Conservation (phyloP, 2,113 vertebrate genomes). For the Misgurnus mizolepis region DNA sequence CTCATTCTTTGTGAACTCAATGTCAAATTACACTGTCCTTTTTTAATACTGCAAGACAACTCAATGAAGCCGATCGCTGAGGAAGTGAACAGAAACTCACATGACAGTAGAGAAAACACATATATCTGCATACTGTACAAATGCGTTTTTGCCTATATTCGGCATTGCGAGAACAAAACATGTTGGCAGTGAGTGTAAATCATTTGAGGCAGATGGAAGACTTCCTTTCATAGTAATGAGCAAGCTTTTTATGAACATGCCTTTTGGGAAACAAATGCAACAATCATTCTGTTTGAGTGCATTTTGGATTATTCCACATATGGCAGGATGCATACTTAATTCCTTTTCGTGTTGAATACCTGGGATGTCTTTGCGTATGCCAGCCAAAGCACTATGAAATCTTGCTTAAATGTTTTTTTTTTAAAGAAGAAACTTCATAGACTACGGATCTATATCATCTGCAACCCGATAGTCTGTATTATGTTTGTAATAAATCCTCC, state of each 20-base stretch:
- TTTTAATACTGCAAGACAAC: neutral
- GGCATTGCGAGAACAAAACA: neutral
- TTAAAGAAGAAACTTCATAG: neutral
- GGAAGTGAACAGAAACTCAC: neutral
- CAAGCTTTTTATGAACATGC: neutral
- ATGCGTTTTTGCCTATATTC: neutral
- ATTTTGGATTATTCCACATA: neutral
- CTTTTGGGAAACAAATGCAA: constrained; percentile 20
- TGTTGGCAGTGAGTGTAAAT: neutral
- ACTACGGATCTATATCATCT: constrained; percentile 19
- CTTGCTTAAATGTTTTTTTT: neutral
- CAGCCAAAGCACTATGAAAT: neutral
- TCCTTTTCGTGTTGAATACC: neutral
- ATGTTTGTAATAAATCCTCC: constrained; percentile 58
- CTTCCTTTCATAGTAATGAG: constrained; percentile 7
- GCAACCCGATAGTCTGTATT: constrained; percentile 62
- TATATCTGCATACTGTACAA: neutral
- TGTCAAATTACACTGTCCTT: neutral
- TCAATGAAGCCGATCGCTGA: neutral
- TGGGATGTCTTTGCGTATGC: neutral
- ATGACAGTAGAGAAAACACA: neutral
- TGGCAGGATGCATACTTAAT: neutral
- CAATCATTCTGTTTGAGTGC: neutral
- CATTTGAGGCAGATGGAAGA: constrained; percentile 15
- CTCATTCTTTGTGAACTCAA: neutral